Base-by-base conservation (phyloP, 64 coral and sea anemone genomes). In the Montipora cactus region DNA sequence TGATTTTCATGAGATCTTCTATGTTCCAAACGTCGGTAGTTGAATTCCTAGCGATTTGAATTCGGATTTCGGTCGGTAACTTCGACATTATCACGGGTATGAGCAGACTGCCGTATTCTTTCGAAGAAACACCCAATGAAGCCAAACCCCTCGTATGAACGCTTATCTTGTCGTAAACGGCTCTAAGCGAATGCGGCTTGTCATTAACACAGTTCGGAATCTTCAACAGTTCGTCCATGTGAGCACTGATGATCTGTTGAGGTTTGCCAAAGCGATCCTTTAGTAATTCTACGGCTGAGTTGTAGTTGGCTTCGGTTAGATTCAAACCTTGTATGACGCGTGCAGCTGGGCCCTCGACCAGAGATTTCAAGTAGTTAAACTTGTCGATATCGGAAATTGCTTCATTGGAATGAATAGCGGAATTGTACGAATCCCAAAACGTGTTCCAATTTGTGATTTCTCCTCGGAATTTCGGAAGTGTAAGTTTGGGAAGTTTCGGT, bases 1-100 rank as follows among this genome's bases (percentile, higher is more conserved):
- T 90, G 8, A 21, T 47, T 48, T 90, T 18, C 0, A 90, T 45
- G n/a, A 90, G 21, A 14, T 59, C 53, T 47, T 90, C 53, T 25
- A 67, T 90, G 46, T 90, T 79, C 88, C 88, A 90, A 79, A 90
- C 50, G 11, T 78, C 75, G 0, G 64, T 19, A 9, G 21, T 79
- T 5, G 8, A 47, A 9, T 62, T 77, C 8, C 87, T 77, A 45
- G 72, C 73, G 4, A 78, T 77, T 89, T 61, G 2, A 88, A 75
- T 14, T 9, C 69, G 48, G 52, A 88, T 28, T 19, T 53, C 50
- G 37, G 50, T 71, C 11, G 86, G 70, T 5, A 88, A 18, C 53
- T 75, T 88, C 18, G 86, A 88, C 68, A 88, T 88, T 75, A 75
- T 19, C 13, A 88, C 14, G 7, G 47, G 86, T 7, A 50, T 88